phyloP scores from a whole-genome alignment of 1,140 invertebrate species.

The Gryllus bimaculatus region DNA sequence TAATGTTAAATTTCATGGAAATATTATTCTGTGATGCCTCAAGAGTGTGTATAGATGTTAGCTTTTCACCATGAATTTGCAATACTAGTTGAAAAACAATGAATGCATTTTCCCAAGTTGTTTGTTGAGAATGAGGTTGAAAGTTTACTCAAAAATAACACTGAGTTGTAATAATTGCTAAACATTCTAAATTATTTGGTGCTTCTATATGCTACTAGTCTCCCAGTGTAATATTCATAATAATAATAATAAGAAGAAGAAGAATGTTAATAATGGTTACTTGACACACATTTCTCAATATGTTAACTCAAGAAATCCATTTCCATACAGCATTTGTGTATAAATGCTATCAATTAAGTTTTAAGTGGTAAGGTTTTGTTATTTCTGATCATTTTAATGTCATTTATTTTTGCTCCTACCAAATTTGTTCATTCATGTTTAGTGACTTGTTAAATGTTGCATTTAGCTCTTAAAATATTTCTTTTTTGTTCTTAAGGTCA shows the following conservation, averaged over 20 bases:
- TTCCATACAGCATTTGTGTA: no score
- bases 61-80: background rate
- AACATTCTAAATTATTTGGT: background rate
- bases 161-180: background rate
- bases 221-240: background rate
- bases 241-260: background rate
- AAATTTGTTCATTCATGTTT: no score
- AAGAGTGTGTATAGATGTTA: slow-evolving; percentile 1
- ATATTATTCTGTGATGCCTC: background rate
- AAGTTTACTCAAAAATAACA: background rate
- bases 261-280: no score
- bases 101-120: background rate
- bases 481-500: no score
- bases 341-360: no score
- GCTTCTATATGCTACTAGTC: background rate
- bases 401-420: no score
- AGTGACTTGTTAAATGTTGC: no score
- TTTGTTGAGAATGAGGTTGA: background rate
- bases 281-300: no score
- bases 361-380: no score
- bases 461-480: no score
- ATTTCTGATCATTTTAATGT: no score
- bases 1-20: background rate
- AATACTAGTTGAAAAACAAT: background rate
- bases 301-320: no score